Percentiles rank a stretch among this genome's conserved stretches.
phyloP scores from a whole-genome alignment of 1,140 invertebrate genomes.

The Dinoponera quadriceps region DNA sequence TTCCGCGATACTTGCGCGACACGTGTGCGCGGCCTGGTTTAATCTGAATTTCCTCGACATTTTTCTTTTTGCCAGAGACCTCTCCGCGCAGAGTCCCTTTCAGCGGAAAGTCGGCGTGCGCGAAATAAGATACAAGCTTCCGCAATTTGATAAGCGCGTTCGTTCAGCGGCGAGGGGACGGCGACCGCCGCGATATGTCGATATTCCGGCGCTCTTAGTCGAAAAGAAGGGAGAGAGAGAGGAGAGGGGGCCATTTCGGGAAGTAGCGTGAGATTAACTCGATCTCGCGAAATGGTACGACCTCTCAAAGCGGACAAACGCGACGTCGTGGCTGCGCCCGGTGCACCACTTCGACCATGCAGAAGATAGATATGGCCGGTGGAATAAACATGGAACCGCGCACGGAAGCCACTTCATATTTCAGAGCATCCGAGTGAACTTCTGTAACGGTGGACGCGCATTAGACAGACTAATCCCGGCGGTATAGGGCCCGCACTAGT shows the following conservation, averaged over 20 bases:
- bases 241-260: slow-evolving; percentile 38
- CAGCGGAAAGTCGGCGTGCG: not conserved
- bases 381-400: slow-evolving; percentile 60
- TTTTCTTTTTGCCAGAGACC: not conserved
- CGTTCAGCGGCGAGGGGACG: too few species aligned
- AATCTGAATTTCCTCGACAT: not conserved
- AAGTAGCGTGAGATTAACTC: slow-evolving; percentile 56
- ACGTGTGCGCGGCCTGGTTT: not conserved
- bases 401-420: slow-evolving; percentile 66
- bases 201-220: slow-evolving; percentile 43
- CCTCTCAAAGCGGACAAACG: slow-evolving; percentile 56
- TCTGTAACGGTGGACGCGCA: slow-evolving; percentile 57
- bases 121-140: slow-evolving; percentile 16
- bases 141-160: slow-evolving; percentile 19
- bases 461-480: slow-evolving; percentile 69
- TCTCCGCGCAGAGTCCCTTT: not conserved
- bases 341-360: slow-evolving; percentile 55
- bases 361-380: slow-evolving; percentile 60
- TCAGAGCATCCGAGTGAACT: slow-evolving; percentile 65
- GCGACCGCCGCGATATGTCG: slow-evolving; percentile 8
- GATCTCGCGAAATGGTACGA: slow-evolving; percentile 53
- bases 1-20: not conserved
- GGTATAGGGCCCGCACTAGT: slow-evolving; percentile 62
- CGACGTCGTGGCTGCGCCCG: slow-evolving; percentile 48
- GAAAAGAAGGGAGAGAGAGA: slow-evolving; percentile 39